phyloP scores from a whole-genome alignment of 1,140 invertebrate species.

The Drosophila auraria region DNA sequence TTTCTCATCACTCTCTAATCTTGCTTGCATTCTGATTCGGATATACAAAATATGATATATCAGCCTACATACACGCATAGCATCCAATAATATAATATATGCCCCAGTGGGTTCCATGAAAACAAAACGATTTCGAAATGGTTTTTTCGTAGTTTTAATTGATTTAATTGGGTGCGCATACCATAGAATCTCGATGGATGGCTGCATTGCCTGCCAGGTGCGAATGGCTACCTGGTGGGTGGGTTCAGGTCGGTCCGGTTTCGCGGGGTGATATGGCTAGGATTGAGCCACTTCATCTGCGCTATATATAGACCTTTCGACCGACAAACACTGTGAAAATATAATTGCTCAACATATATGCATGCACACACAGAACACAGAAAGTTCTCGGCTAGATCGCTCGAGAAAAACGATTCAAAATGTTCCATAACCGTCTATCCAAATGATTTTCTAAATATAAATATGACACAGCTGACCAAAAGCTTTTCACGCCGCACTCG shows the following conservation, averaged over 20 bases:
- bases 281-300: constrained; percentile 66
- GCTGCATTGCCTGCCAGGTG: constrained; percentile 25
- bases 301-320: constrained; percentile 68
- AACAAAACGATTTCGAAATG: constrained; percentile 55
- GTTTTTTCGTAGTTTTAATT: constrained; percentile 50
- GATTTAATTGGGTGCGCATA: constrained; percentile 67
- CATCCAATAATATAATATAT: constrained; percentile 82
- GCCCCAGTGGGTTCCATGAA: constrained; percentile 80
- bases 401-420: constrained; percentile 55
- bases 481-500: constrained; percentile 26
- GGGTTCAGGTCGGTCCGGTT: constrained; percentile 24
- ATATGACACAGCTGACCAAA: constrained; percentile 64
- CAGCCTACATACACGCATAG: constrained; percentile 55
- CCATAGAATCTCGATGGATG: constrained; percentile 31
- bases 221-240: constrained; percentile 28
- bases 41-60: constrained; percentile 35
- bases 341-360: constrained; percentile 74
- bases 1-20: constrained; percentile 47
- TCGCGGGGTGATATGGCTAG: constrained; percentile 5
- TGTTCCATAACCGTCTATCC: constrained; percentile 74
- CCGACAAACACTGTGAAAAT: constrained; percentile 66
- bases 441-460: constrained; percentile 81
- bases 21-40: constrained; percentile 47
- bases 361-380: constrained; percentile 33
- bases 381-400: constrained; percentile 29